These are phyloP conservation scores for human (Homo sapiens) DNA, from an alignment of 2,113 vertebrate species.

Conservation along the genomic window DNA sequence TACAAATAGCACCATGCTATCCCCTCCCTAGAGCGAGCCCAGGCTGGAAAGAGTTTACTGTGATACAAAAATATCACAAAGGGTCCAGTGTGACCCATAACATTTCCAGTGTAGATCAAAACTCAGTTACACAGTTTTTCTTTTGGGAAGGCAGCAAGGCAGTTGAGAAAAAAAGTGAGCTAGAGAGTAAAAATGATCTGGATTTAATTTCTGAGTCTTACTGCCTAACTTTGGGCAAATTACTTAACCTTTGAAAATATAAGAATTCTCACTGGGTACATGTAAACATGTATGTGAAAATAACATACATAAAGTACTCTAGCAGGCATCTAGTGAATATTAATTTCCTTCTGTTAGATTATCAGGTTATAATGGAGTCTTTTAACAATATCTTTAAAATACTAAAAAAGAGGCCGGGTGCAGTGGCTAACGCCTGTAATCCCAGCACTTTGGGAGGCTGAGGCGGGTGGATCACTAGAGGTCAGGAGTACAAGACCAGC, in stretches of 20 bases:
- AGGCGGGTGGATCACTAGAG: too few relatives aligned
- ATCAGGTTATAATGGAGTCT: background rate
- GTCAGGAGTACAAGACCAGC: too few relatives aligned
- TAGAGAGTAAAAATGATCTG: background rate
- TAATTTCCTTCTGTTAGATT: background rate
- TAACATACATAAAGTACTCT: background rate
- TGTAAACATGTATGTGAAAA: background rate
- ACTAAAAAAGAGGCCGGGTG: background rate
- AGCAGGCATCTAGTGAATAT: background rate
- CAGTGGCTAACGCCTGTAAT: too few relatives aligned
- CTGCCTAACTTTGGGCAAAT: background rate
- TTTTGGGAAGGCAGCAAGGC: background rate
- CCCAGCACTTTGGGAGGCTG: too few relatives aligned
- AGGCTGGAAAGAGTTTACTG: background rate
- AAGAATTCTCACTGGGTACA: background rate
- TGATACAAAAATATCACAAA: background rate
- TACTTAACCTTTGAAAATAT: background rate
- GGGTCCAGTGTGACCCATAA: background rate
- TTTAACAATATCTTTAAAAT: constrained; percentile 3
- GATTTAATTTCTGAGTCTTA: background rate
- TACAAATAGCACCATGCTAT: background rate
- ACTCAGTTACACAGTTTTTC: background rate
- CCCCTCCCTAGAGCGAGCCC: background rate
- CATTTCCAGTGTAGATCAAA: background rate
- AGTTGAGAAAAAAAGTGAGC: background rate